Evolutionary conservation across 1,140 invertebrate genomes (phyloP), one percentile per base, ranked within the genome.

Genomic region (Drosophila saltans): DNA sequence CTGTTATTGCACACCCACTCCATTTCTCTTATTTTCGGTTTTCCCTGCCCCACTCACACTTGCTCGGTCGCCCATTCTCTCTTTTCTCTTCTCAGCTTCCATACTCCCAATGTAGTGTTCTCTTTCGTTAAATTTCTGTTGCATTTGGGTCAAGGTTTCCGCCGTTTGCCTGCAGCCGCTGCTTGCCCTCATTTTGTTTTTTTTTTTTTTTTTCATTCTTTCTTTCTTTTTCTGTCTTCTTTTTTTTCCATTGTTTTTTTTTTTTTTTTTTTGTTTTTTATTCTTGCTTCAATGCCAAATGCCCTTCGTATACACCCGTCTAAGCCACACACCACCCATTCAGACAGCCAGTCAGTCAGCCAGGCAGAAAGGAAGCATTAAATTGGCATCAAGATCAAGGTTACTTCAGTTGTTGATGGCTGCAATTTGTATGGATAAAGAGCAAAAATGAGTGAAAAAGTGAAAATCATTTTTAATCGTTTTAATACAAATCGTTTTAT

Each of bases 361-460:
- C 41, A 45, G 56, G 40, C 30, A 52, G 41, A 26, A 52, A 52
- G 45, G 21, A 41, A 70, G 11, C 83, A 82, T 86, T 59, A 82
- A 74, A 86, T 77, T 77, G 79, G 66, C 70, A 83, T 88, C 84
- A 86, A 86, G 83, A 86, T 86, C 83, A 86, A 80, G 83, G 83
- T 24, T 59, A 24, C 56, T 40, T 39, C 41, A 28, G 3, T 8
- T 41, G 39, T 52, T 52, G 10, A 21, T 5, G 41, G 10, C 30
- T 28, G 66, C 33, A 16, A 9, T 28, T 5, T 11, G 8, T 21
- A 10, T 11, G 24, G 72, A 24, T 39, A n/a, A 41, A 52, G 69
- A 55, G 55, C 60, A 52, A 26, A 52, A 52, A 52, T 52, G 10
- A 52, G 45, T 52, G 45, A 52, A 52, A 26, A 52, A 52, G 45